phyloP scores from a whole-genome alignment of 2,888 invertebrate species.

The Campoplex capitator region DNA sequence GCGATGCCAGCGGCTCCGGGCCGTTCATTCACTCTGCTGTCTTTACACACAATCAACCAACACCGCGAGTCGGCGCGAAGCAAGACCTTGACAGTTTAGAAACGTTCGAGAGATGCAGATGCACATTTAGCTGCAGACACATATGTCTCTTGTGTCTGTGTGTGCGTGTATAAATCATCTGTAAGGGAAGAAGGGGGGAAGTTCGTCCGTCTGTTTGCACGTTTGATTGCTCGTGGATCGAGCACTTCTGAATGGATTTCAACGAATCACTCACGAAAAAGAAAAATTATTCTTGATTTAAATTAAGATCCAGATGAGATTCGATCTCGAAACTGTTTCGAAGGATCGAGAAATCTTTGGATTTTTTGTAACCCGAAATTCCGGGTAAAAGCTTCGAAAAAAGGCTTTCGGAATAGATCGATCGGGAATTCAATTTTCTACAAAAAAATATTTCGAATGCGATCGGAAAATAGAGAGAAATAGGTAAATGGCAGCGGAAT shows the following conservation, averaged over 20 bases:
- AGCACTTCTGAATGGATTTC: background rate
- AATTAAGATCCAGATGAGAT: no score
- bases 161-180: background rate
- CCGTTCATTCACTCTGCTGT: constrained; percentile 65
- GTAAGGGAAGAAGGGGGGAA: background rate
- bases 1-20: constrained; percentile 48
- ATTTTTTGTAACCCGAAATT: no score
- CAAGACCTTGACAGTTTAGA: constrained; percentile 75
- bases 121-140: constrained; percentile 32
- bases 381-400: no score
- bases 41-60: constrained; percentile 42
- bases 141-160: background rate
- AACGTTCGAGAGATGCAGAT: constrained; percentile 71
- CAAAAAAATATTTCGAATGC: no score
- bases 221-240: background rate
- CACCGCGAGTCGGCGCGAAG: constrained; percentile 24
- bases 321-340: no score
- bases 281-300: no score
- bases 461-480: no score
- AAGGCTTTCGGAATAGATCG: no score
- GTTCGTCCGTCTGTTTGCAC: background rate
- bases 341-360: no score
- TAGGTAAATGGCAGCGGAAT: background rate
- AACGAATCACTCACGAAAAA: background rate
- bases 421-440: no score